Percentiles rank a stretch among this genome's conserved stretches.
Evolutionary conservation across 2,113 vertebrate genomes (phyloP).

Genomic region (Urocolius indicus): DNA sequence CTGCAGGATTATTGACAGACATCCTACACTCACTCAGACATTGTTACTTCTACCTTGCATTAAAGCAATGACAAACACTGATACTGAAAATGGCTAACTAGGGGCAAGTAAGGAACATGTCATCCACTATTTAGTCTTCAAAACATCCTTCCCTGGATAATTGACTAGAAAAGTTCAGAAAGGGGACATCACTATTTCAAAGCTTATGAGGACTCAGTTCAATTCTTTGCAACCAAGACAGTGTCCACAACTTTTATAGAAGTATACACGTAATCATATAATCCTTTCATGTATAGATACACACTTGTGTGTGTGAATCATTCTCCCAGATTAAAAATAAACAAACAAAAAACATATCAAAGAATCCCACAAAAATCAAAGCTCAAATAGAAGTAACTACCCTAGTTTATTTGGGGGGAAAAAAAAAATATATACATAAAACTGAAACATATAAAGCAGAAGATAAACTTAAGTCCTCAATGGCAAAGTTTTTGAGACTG

Average conservation of each 20-base stretch:
- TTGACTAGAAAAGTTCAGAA: background rate
- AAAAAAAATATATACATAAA: background rate
- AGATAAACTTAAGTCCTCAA: background rate
- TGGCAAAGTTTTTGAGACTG: background rate
- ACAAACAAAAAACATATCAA: background rate
- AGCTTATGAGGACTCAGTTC: background rate
- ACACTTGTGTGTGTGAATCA: background rate
- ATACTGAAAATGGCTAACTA: background rate
- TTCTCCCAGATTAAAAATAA: background rate
- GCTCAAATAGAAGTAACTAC: background rate
- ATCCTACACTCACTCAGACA: background rate
- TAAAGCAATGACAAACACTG: background rate
- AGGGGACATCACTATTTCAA: background rate
- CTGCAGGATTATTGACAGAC: background rate
- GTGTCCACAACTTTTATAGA: background rate
- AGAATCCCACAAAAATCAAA: background rate
- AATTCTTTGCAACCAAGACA: background rate
- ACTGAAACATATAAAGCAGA: background rate
- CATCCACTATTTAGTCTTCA: background rate
- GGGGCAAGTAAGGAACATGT: background rate
- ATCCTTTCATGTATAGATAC: background rate
- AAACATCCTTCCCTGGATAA: background rate
- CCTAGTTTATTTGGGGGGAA: background rate
- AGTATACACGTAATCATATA: background rate
- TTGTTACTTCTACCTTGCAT: background rate